phyloP scores from a whole-genome alignment of 2,888 invertebrate species.

The Plagodis dolabraria region DNA sequence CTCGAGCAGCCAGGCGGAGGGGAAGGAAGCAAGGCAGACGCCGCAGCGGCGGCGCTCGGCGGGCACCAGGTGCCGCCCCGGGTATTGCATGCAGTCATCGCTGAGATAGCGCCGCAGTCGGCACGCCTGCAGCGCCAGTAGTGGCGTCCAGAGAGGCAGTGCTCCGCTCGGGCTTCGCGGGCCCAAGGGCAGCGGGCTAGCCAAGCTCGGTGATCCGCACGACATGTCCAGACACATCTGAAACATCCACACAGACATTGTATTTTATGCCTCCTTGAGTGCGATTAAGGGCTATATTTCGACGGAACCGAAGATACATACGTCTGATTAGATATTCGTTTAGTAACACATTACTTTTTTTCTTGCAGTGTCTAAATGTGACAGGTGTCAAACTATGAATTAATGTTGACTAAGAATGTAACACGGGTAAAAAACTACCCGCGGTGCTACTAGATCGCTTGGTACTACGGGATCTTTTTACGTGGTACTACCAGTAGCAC shows the following conservation, averaged over 20 bases:
- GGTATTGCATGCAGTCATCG: conserved; percentile 80
- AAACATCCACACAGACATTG: conserved; percentile 34
- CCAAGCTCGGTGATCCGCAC: conserved; percentile 60
- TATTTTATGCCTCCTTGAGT: too few relatives aligned
- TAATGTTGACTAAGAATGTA: too few relatives aligned
- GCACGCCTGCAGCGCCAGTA: conserved; percentile 77
- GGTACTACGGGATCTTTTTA: too few relatives aligned
- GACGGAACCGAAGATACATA: too few relatives aligned
- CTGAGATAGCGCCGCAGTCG: conserved; percentile 78
- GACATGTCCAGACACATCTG: conserved; percentile 81
- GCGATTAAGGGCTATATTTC: too few relatives aligned
- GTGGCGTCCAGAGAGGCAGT: conserved; percentile 76
- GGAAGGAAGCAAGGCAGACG: conserved; percentile 94
- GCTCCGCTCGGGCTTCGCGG: conserved; percentile 62
- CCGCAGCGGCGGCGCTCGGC: conserved; percentile 87
- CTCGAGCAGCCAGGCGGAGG: conserved; percentile 94
- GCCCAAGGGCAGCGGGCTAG: conserved; percentile 67
- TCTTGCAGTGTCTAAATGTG: too few relatives aligned
- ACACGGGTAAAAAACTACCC: too few relatives aligned
- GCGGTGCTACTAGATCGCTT: too few relatives aligned
- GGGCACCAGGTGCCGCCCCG: conserved; percentile 65
- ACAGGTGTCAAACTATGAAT: too few relatives aligned
- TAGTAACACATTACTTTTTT: too few relatives aligned
- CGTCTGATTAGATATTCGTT: too few relatives aligned
- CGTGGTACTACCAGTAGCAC: too few relatives aligned